Base-by-base conservation (phyloP, 2,888 invertebrate genomes). In the Xylophagus ater region DNA sequence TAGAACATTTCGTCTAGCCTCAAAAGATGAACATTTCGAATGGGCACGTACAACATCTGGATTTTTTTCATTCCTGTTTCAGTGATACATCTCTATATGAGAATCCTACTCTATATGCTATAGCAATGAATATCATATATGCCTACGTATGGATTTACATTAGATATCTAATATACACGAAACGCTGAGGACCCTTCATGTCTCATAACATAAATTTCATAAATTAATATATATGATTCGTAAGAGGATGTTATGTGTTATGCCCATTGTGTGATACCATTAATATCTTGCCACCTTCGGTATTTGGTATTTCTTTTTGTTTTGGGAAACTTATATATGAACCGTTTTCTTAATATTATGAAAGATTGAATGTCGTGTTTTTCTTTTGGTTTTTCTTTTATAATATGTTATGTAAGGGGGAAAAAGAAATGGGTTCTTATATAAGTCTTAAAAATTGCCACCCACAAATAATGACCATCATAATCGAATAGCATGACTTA, bases 221-320 rank as follows among this genome's bases (percentile, higher is more conserved):
- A 39, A 39, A 39, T 39, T 39, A 39, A 39, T 39, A 39, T 39
- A 23, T 39, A 39, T 39, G 38, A 39, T 39, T 23, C 38, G 33
- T 39, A 39, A 32, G 24, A 37, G 37, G 21, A 37, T 37, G 37
- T 37, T n/a, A n/a, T 23, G 14, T 37, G 38, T 25, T 33, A 13
- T 31, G 26, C 32, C 38, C 33, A 39, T 39, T 39, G 17, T 31
- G 15, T 17, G 7, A 15, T 31, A 26, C 25, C 32, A 33, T 33
- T 39, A 39, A 32, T 24, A 25, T 13, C 18, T 4, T n/a, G 26
- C 2, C 19, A 29, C 29, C 36, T 23, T 29, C 12, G 29, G 29
- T 14, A 36, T 29, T 26, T 36, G 17, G n/a, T n/a, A n/a, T n/a
- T n/a, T n/a, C n/a, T n/a, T n/a, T n/a, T n/a, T n/a, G n/a, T n/a